phyloP scores from a whole-genome alignment of 1,140 invertebrate species.

The Oppia nitens region DNA sequence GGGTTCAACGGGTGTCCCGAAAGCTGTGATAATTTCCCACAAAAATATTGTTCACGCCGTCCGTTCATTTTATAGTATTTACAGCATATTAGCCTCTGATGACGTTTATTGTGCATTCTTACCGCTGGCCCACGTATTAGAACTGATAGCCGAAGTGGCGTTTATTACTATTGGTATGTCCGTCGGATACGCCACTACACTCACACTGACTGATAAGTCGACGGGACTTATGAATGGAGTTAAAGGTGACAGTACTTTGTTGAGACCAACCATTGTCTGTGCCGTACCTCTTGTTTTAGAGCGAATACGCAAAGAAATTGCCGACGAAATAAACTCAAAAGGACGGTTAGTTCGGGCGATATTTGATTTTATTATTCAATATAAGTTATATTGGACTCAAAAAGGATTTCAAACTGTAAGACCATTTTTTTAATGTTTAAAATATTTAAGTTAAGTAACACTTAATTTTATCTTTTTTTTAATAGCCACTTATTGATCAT shows the following conservation, averaged over 20 bases:
- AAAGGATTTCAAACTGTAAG: slow-evolving; percentile 29
- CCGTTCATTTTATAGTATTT: slow-evolving; percentile 65
- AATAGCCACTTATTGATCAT: slow-evolving; percentile 29
- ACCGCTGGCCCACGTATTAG: slow-evolving; percentile 91
- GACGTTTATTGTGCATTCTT: slow-evolving; percentile 88
- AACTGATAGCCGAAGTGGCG: slow-evolving; percentile 44
- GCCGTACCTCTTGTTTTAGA: slow-evolving; percentile 54
- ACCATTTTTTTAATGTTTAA: no score
- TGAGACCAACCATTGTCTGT: slow-evolving; percentile 83
- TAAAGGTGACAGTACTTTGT: slow-evolving; percentile 63
- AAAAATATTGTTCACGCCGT: slow-evolving; percentile 74
- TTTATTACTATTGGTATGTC: slow-evolving; percentile 53
- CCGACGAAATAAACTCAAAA: slow-evolving; percentile 30
- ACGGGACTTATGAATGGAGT: slow-evolving; percentile 82
- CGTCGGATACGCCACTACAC: slow-evolving; percentile 88
- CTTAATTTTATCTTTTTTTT: no score
- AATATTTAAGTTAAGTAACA: slow-evolving; percentile 69
- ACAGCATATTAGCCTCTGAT: slow-evolving; percentile 33
- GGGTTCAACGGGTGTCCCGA: slow-evolving; percentile 40
- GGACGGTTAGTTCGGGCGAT: slow-evolving; percentile 25
- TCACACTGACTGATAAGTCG: slow-evolving; percentile 83
- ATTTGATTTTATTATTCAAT: slow-evolving; percentile 28
- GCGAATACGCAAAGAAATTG: slow-evolving; percentile 32
- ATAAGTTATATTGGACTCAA: slow-evolving; percentile 24
- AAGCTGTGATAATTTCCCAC: slow-evolving; percentile 54